Conservation (phyloP, 1,140 invertebrate species). For the Acromyrmex heyeri region DNA sequence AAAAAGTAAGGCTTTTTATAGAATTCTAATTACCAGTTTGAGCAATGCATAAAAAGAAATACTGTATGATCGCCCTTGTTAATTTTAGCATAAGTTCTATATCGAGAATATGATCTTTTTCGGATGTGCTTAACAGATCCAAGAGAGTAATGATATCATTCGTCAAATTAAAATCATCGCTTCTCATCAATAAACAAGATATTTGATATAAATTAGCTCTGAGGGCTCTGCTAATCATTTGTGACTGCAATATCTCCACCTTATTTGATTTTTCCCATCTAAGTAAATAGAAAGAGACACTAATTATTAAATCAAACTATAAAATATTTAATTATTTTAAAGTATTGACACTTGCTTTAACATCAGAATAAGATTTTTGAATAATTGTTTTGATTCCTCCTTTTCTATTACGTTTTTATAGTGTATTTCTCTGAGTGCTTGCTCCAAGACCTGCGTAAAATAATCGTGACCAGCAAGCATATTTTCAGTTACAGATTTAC, state of each 20-base stretch:
- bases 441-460: constrained; percentile 87
- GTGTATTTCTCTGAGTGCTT: constrained; percentile 83
- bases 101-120: constrained; percentile 80
- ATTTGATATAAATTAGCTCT: constrained; percentile 85
- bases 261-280: constrained; percentile 87
- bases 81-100: constrained; percentile 88
- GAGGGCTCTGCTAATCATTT: constrained; percentile 85
- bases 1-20: background rate
- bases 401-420: constrained; percentile 73
- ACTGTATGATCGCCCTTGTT: constrained; percentile 90
- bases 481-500: constrained; percentile 86
- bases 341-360: constrained; percentile 81
- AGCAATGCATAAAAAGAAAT: constrained; percentile 92
- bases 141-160: constrained; percentile 86
- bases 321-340: background rate
- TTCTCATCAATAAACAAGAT: constrained; percentile 83
- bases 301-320: constrained; percentile 14
- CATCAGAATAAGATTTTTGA: constrained; percentile 85
- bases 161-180: constrained; percentile 80
- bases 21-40: constrained; percentile 87
- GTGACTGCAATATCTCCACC: constrained; percentile 82
- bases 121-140: constrained; percentile 82
- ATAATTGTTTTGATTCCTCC: constrained; percentile 80
- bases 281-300: constrained; percentile 19
- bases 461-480: constrained; percentile 83